Conservation (phyloP, 2,113 vertebrate genomes). For the Ciconia boyciana region DNA sequence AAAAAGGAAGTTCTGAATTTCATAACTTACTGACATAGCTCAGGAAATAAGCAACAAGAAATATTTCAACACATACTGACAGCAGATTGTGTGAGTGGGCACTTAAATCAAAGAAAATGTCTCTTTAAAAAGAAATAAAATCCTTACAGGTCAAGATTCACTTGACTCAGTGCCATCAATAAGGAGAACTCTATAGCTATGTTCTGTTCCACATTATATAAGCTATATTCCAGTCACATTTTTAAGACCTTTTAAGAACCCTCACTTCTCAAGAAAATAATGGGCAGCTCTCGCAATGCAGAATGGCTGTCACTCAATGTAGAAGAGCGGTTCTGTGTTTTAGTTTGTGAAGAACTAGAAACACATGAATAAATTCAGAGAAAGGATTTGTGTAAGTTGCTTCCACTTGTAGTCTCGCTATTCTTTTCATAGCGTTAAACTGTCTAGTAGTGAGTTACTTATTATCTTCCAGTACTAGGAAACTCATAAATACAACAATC, state of each 20-base stretch:
- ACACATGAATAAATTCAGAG: neutral
- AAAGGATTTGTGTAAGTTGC: neutral
- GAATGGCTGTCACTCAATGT: neutral
- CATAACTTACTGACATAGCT: slow-evolving; percentile 1
- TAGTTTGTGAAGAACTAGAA: neutral
- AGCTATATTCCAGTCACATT: neutral
- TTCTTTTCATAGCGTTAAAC: neutral
- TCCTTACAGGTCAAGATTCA: neutral
- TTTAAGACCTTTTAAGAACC: neutral
- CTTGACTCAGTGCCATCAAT: neutral
- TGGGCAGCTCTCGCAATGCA: neutral
- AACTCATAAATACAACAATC: neutral
- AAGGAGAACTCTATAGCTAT: neutral
- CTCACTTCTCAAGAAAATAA: neutral
- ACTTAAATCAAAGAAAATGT: neutral
- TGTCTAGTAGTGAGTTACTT: neutral
- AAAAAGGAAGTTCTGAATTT: slow-evolving; percentile 63
- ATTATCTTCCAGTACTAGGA: neutral
- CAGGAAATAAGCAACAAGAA: slow-evolving; percentile 54
- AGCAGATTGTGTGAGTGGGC: neutral
- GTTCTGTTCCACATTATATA: neutral
- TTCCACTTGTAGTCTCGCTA: neutral
- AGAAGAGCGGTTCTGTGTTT: neutral
- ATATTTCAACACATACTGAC: slow-evolving; percentile 30
- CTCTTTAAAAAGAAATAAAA: neutral